phyloP scores from a whole-genome alignment of 2,113 vertebrate genomes.

The Rhipidura dahli region DNA sequence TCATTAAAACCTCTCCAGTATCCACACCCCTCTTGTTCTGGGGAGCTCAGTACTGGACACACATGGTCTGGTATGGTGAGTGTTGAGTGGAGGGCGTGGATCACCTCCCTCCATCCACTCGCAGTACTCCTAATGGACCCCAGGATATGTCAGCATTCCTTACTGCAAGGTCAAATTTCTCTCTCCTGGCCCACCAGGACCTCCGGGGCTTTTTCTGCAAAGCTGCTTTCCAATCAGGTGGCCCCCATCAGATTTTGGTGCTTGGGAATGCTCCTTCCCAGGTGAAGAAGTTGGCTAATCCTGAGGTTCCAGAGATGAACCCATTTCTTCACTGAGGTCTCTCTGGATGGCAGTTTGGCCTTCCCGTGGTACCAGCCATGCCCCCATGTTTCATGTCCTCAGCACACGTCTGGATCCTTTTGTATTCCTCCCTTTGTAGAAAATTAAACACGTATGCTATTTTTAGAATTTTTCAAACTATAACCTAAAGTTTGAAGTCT shows the following conservation, averaged over 20 bases:
- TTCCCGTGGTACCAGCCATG: background rate
- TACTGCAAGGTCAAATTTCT: background rate
- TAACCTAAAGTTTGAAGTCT: background rate
- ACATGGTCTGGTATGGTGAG: no score
- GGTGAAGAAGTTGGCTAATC: background rate
- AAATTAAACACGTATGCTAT: background rate
- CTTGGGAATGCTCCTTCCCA: background rate
- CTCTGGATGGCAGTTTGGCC: background rate
- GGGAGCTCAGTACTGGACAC: background rate
- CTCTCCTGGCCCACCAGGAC: background rate
- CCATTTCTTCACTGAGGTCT: background rate
- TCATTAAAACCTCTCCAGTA: background rate
- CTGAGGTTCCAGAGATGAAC: background rate
- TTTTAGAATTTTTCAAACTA: background rate
- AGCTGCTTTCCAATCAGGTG: background rate
- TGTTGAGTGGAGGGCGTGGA: background rate
- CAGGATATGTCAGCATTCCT: background rate
- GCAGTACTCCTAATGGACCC: background rate
- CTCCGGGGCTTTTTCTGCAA: background rate
- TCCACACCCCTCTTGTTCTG: background rate
- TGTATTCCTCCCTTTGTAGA: background rate
- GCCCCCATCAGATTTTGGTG: no score
- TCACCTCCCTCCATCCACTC: background rate
- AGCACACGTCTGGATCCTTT: background rate
- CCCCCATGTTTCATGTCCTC: fast-evolving